phyloP scores from a whole-genome alignment of 2,113 vertebrate genomes.

The Pterocles orientalis region DNA sequence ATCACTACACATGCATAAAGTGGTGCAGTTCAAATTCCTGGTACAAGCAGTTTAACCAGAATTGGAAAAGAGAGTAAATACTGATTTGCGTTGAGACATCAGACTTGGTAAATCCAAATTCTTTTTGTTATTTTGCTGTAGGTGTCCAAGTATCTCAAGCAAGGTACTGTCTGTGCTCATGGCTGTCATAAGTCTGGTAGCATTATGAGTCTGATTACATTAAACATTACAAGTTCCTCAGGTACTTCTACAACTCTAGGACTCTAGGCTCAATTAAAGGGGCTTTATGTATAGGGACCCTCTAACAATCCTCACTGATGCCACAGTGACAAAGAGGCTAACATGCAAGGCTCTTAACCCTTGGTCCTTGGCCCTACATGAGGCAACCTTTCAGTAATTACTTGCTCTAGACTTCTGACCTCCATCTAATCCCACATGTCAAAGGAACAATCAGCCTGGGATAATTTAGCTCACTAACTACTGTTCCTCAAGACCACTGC shows the following conservation, averaged over 20 bases:
- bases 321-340: not conserved
- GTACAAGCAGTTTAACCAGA: not conserved
- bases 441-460: not conserved
- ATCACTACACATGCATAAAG: not conserved
- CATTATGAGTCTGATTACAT: not conserved
- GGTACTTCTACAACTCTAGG: not conserved
- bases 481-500: not conserved
- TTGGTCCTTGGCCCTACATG: not conserved
- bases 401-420: not conserved
- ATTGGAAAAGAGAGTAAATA: not conserved
- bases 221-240: not conserved
- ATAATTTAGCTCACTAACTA: not conserved
- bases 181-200: not conserved
- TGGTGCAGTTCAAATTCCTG: not conserved
- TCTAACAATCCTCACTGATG: not conserved
- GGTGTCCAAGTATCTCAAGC: not conserved
- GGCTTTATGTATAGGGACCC: not conserved
- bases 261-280: not conserved
- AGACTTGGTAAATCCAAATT: not conserved
- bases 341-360: not conserved
- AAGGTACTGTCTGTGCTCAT: not conserved
- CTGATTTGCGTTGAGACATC: not conserved
- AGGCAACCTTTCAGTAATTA: not conserved
- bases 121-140: not conserved
- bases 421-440: not conserved